phyloP scores from a whole-genome alignment of 2,113 vertebrate genomes.

The Sardina pilchardus region DNA sequence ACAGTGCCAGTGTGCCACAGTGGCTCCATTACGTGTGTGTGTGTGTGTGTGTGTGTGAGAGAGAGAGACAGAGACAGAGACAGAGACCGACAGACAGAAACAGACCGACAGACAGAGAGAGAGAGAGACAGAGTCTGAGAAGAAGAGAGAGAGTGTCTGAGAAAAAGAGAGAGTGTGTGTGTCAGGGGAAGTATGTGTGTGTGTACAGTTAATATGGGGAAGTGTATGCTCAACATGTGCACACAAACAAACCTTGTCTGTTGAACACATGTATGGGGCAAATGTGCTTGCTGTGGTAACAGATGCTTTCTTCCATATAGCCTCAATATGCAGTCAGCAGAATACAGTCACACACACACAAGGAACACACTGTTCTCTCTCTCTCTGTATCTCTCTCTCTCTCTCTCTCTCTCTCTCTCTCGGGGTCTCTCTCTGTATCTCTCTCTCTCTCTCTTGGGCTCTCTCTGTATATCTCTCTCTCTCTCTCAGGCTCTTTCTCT shows the following conservation, averaged over 20 bases:
- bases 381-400: background rate
- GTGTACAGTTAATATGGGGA: background rate
- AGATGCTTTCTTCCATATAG: slow-evolving; percentile 13
- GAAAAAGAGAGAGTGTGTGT: background rate
- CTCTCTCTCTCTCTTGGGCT: background rate
- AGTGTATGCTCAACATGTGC: background rate
- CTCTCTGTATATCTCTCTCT: background rate
- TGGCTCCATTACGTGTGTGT: background rate
- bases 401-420: too few relatives aligned
- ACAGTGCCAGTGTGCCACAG: slow-evolving; percentile 29
- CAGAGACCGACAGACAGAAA: background rate
- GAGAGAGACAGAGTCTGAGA: background rate
- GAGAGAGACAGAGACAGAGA: background rate
- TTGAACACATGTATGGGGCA: slow-evolving; percentile 4
- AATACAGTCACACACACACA: slow-evolving; percentile 23
- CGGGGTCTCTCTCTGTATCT: background rate
- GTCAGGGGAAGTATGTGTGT: background rate
- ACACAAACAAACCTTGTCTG: background rate
- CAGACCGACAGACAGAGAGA: too few relatives aligned
- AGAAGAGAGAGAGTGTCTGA: background rate
- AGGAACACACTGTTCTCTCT: background rate
- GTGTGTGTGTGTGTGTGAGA: background rate
- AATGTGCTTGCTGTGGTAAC: background rate
- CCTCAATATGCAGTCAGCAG: background rate
- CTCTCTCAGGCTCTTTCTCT: background rate